These are phyloP conservation scores for Catostomus latipinnis DNA, from an alignment of 2,797 vertebrate species.

Conservation along the genomic window DNA sequence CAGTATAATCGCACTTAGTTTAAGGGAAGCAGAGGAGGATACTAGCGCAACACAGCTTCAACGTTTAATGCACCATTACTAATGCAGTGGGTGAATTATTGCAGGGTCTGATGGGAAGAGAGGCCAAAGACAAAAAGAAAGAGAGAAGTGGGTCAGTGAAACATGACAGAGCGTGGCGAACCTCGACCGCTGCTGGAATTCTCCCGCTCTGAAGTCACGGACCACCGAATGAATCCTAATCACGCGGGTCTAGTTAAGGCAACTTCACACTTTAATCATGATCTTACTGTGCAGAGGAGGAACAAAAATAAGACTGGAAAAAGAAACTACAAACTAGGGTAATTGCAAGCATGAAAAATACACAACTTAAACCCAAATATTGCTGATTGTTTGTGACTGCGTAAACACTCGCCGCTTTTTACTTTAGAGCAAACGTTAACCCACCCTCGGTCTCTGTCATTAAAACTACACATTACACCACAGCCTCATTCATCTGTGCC, in stretches of 20 bases:
- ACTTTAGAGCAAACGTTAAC: constrained; percentile 38
- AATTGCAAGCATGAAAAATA: constrained; percentile 38
- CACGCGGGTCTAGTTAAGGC: constrained; percentile 13
- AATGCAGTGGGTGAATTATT: constrained; percentile 73
- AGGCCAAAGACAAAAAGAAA: constrained; percentile 69
- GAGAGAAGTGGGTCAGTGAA: constrained; percentile 76
- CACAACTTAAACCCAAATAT: constrained; percentile 31
- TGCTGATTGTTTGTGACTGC: constrained; percentile 38
- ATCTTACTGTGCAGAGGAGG: constrained; percentile 2
- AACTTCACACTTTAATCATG: constrained; percentile 32
- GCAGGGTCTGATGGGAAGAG: constrained; percentile 64
- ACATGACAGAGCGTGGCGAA: constrained; percentile 71
- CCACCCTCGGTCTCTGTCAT: constrained; percentile 36
- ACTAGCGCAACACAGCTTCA: constrained; percentile 67
- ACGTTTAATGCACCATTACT: constrained; percentile 77
- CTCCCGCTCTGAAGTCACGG: constrained; percentile 73
- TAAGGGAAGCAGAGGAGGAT: constrained; percentile 58
- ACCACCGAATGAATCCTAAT: constrained; percentile 67
- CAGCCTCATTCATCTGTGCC: constrained; percentile 55
- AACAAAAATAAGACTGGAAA: constrained; percentile 36
- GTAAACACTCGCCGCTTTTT: constrained; percentile 35
- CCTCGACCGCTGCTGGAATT: constrained; percentile 67
- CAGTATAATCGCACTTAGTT: constrained; percentile 65
- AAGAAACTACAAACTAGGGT: constrained; percentile 22
- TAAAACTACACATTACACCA: constrained; percentile 49